Evolutionary conservation across 2,888 invertebrate genomes (phyloP).

Genomic region (Coremacera marginata): DNA sequence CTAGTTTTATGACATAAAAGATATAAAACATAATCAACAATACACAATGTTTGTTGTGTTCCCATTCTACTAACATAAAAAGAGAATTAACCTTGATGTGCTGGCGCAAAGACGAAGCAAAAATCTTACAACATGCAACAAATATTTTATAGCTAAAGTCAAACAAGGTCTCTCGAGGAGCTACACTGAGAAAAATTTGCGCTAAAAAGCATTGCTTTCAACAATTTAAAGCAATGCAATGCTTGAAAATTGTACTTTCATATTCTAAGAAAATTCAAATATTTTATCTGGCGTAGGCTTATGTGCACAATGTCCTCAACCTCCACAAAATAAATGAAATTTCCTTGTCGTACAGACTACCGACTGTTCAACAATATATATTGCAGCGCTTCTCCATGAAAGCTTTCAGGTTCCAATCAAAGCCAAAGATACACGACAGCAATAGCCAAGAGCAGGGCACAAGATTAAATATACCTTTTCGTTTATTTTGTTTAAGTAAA

Average conservation of each 20-base stretch:
- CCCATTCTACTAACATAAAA: background rate
- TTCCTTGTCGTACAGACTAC: background rate
- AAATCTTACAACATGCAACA: slow-evolving; percentile 3
- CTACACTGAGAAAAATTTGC: too few species aligned
- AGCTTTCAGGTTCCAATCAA: background rate
- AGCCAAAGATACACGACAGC: background rate
- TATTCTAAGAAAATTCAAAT: too few species aligned
- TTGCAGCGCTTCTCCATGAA: background rate
- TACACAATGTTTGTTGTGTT: background rate
- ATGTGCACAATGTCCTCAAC: background rate
- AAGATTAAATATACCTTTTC: slow-evolving; percentile 15
- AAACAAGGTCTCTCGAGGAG: background rate
- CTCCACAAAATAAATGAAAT: slow-evolving; percentile 2
- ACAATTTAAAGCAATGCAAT: too few species aligned
- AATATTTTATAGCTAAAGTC: background rate
- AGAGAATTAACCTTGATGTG: background rate
- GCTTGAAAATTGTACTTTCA: too few species aligned
- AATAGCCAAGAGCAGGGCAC: slow-evolving; percentile 13
- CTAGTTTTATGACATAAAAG: too few species aligned
- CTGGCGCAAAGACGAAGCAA: background rate
- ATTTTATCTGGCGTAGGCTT: too few species aligned
- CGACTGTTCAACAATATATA: background rate
- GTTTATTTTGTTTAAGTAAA: background rate
- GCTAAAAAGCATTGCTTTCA: too few species aligned
- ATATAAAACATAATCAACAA: too few species aligned